Conservation (phyloP, 2,888 invertebrate species). For the Drosophila kokeensis region DNA sequence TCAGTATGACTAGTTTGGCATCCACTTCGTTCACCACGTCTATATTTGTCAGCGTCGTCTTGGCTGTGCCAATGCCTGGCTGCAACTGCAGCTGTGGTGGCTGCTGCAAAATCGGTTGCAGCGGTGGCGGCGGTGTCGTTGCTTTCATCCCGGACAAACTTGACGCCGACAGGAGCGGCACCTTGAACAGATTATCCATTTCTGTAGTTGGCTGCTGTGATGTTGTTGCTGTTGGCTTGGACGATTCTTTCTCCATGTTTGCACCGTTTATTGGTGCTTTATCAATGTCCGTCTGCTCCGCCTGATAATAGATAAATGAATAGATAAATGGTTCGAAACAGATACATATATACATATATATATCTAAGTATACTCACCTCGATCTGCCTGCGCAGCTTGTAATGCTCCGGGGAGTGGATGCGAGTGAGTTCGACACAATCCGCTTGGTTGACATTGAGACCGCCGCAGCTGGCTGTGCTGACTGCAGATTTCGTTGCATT, state of each 20-base stretch:
- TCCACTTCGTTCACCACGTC: constrained; percentile 1
- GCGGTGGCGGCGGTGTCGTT: constrained; percentile 35
- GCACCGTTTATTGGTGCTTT: neutral
- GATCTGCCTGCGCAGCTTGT: constrained; percentile 53
- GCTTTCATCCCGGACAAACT: constrained; percentile 53
- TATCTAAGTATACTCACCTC: constrained; percentile 33
- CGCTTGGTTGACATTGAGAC: constrained; percentile 87
- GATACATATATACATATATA: neutral
- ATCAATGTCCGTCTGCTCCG: neutral
- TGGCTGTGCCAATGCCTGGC: constrained; percentile 15
- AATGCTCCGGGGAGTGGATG: constrained; percentile 88
- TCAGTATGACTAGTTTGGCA: constrained; percentile 45
- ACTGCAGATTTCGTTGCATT: neutral
- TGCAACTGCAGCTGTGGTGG: neutral
- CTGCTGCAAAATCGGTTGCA: neutral
- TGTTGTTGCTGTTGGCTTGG: neutral
- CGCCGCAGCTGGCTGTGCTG: constrained; percentile 87
- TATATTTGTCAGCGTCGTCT: neutral
- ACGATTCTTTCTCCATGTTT: neutral
- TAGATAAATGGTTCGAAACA: neutral
- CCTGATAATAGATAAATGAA: no score
- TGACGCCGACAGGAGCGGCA: constrained; percentile 71
- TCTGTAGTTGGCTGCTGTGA: neutral
- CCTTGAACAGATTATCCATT: constrained; percentile 78
- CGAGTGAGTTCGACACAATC: constrained; percentile 88